Base-by-base conservation (phyloP, 2,797 vertebrate species). In the Aplochiton taeniatus region DNA sequence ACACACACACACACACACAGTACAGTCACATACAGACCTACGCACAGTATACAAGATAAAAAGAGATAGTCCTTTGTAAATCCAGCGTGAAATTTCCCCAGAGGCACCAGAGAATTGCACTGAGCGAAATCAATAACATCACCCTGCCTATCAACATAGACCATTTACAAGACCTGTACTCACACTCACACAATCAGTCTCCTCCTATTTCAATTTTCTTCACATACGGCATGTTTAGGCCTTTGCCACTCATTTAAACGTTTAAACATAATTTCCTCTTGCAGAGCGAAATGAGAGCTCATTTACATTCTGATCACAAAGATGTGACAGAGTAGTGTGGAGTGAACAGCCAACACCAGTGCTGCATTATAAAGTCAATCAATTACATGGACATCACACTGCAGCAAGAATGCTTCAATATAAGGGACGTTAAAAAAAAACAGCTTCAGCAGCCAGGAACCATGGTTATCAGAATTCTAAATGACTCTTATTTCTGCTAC, bases 281-380 rank as follows among this genome's bases (percentile, higher is more conserved):
- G 76, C 78, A 42, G 73, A 71, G 76, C 69, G 58, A 82, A 74
- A 84, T 84, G 44, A 75, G 81, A 72, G 16, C 61, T 72, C 76
- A 84, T 90, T 87, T 82, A 81, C 77, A 87, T 87, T 83, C 83
- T 68, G 65, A 61, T 64, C 77, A 69, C 69, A 18, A 63, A 66
- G 70, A 56, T 76, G 66, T 67, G 83, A 68, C 78, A 58, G 61
- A 72, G 58, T 65, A 67, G 66, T 12, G 64, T 72, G 42, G 60
- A 73, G 55, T 50, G 64, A 53, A 57, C 59, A 69, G 72, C 77
- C 83, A 73, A 70, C 76, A 78, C 83, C 81, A 78, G 81, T 51
- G 78, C 81, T 60, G 77, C 66, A 61, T 82, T 84, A 85, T 87
- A 75, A 78, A 82, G 77, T 84, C 75, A 79, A 82, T 87, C 83